Base-by-base conservation (phyloP, 1,140 invertebrate species). In the Coptotermes formosanus region DNA sequence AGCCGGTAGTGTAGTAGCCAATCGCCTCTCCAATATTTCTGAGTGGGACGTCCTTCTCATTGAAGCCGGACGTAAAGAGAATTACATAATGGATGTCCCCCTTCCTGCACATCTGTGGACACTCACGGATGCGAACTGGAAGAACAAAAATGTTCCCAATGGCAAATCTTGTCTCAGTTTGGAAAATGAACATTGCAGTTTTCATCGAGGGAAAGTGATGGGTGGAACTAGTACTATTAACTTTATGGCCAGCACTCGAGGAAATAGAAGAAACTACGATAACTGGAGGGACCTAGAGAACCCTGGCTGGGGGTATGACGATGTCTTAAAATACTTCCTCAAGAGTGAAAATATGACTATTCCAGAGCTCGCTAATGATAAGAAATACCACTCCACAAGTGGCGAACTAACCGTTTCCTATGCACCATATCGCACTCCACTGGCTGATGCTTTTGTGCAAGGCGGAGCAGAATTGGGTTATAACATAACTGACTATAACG, bases 191-290 rank as follows among this genome's bases (percentile, higher is more conserved):
- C 69, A 89, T 88, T 91, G 90, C 48, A 87, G 89, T 82, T 92
- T 90, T 90, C 90, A 92, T 16, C 91, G 92, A 16, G 86, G 86
- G 21, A 30, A 48, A 43, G 86, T 82, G 25, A 90, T 95, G 89
- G 96, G 96, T 16, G 94, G 94, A 23, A 6, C 14, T 55, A 92
- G 91, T n/a, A 94, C 92, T 45, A 90, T 91, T 9, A 95, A 95
- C 89, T 93, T 91, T 48, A 94, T 95, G 93, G 91, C 94, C 3
- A 94, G 94, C 88, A 91, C 93, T 2, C 90, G 93, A 86, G 94
- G 94, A 0, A 91, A 94, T 89, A 91, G 91, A 23, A 89, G 87
- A 59, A 94, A 95, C 89, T 95, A 94, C 88, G 93, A 95, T 88
- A 88, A 91, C n/a, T 95, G 94, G 94, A 92, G 91, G 82, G 86